These are phyloP conservation scores for Drepana arcuata DNA, from an alignment of 1,140 invertebrate genomes.

Conservation along the genomic window DNA sequence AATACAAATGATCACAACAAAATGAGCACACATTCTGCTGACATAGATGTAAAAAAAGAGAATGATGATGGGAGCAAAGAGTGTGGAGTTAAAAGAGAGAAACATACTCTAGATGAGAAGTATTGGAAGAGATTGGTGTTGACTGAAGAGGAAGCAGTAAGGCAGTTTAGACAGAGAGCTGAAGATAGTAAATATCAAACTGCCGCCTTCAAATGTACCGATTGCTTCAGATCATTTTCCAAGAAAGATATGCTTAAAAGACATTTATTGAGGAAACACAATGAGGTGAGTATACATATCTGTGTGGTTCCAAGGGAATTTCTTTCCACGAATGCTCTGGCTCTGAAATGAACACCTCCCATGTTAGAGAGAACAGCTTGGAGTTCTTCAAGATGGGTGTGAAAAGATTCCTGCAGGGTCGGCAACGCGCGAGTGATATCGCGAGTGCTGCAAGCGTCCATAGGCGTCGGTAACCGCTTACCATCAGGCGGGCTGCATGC, in stretches of 20 bases:
- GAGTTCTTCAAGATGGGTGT: no score
- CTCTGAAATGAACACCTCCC: not conserved
- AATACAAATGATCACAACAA: no score
- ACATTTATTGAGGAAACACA: slow-evolving; percentile 3
- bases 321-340: not conserved
- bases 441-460: not conserved
- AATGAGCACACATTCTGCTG: no score
- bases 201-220: slow-evolving; percentile 5
- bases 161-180: slow-evolving; percentile 4
- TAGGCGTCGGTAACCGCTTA: not conserved
- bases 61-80: no score
- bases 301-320: not conserved
- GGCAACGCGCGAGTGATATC: not conserved
- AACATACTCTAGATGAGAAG: slow-evolving; percentile 5
- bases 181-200: slow-evolving; percentile 4
- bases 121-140: slow-evolving; percentile 5
- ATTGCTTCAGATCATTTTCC: slow-evolving; percentile 6
- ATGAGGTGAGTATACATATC: slow-evolving; percentile 2
- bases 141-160: slow-evolving; percentile 7
- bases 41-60: no score
- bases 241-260: slow-evolving; percentile 6
- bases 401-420: no score
- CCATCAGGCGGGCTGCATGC: no score
- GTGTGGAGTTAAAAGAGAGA: no score
- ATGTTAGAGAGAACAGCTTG: not conserved